Evolutionary conservation across 23 tunicate species (phyloP), one percentile per base, ranked within the genome.

Genomic region (Trididemnum nubilum): DNA sequence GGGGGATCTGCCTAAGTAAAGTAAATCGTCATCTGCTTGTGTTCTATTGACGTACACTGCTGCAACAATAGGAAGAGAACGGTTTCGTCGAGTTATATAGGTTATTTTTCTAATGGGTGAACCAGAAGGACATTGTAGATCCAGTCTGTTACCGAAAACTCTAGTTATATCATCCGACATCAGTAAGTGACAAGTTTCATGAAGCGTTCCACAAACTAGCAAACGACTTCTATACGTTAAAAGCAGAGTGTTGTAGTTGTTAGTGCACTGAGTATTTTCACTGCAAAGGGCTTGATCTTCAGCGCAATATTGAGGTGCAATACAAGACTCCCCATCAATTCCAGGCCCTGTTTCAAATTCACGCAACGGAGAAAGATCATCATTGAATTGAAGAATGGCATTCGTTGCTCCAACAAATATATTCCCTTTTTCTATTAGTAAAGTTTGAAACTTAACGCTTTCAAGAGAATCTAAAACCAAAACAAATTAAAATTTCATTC

Each of bases 321-420:
- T 23, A 51, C 90, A 86, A 0, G 3, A 2, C 2, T 52, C 80
- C 66, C 74, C 49, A 34, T 86, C 90, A 15, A 75, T 36, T 22
- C 35, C 30, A 36, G 90, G 90, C 12, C 90, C 90, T 0, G 35
- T 85, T 4, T 35, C 0, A 50, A 57, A 72, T 1, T 35, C 29
- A 15, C 35, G 0, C 37, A 33, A 7, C 12, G 71, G 15, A 21
- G 57, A 24, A 12, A 86, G 80, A 19, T 80, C 85, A 26, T 23
- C 23, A 36, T 50, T 23, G 34, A 86, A 32, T 71, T 86, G 85
- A 1, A 86, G 61, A 28, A 86, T 80, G 24, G 37, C 51, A 35
- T 86, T 86, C 58, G 90, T 86, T 32, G 90, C 85, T n/a, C 90
- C 90, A 52, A 86, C 57, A 37, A 79, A 86, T n/a, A 85, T 24